Percentiles rank a stretch among this genome's conserved stretches.
Evolutionary conservation across 2,113 vertebrate species (phyloP).

Genomic region (Eidolon helvum): DNA sequence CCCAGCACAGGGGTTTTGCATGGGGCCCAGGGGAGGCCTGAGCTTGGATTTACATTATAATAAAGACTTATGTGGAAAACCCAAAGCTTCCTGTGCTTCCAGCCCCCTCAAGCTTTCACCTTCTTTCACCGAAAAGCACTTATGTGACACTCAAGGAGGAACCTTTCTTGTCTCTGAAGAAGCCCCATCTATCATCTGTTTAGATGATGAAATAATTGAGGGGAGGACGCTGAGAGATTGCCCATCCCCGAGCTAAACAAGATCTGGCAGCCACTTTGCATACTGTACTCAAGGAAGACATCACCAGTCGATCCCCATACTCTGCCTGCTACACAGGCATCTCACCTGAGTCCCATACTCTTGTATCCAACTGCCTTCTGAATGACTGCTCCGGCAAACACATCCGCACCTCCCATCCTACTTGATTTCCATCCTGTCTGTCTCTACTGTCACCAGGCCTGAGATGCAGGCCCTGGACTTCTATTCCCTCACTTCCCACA

Average conservation of each 20-base stretch:
- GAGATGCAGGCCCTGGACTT: not conserved
- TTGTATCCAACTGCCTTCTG: not conserved
- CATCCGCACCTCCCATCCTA: not conserved
- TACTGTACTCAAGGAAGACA: not conserved
- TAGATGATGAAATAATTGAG: not conserved
- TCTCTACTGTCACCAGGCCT: not conserved
- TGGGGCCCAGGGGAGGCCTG: conserved; percentile 70
- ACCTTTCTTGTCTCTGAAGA: not conserved
- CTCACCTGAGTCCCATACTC: not conserved
- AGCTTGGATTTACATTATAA: conserved; percentile 80
- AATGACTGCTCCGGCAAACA: not conserved
- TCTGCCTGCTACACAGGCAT: not conserved
- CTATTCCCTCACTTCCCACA: not conserved
- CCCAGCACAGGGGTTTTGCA: conserved; percentile 64
- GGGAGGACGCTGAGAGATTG: not conserved
- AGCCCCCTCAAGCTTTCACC: not conserved
- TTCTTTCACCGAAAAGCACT: not conserved
- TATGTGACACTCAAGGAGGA: not conserved
- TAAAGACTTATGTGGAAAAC: conserved; percentile 80
- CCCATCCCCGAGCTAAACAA: not conserved
- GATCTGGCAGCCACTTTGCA: not conserved
- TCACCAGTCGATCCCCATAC: not conserved
- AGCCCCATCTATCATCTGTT: not conserved
- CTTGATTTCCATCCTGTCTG: not conserved
- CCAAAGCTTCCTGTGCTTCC: conserved; percentile 54